Base-by-base conservation (phyloP, 2,888 invertebrate genomes). In the Anthophora plumipes region DNA sequence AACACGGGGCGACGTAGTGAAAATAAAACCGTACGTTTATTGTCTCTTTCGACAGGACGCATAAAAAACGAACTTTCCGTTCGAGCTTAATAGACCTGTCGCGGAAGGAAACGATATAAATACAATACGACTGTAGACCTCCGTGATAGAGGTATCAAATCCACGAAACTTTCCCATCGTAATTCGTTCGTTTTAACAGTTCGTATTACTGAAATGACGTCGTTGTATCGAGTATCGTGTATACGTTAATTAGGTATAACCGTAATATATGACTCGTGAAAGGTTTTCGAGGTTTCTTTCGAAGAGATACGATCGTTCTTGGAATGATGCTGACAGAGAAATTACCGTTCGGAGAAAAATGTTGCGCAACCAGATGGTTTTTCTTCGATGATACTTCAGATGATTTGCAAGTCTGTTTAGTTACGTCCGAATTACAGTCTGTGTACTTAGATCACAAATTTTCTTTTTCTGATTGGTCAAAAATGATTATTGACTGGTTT, bases 21-120 rank as follows among this genome's bases (percentile, higher is more conserved):
- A n/a, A n/a, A 85, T 75, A 80, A 85, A 72, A 67, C 48, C 59
- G 22, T 50, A n/a, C n/a, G 69, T 77, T 80, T 77, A 74, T 37
- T 67, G 52, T 50, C 31, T n/a, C 52, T 57, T 41, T 31, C 25
- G 20, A 17, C 41, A 9, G 46, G 25, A 14, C 54, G 64, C 59
- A 72, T 67, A 74, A 85, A 59, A 77, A 74, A 57, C 59, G 25
- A 17, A 31, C 37, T 70, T 71, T 41, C 46, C 67, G 50, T 54
- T 57, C 50, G 54, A 63, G 37, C 57, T 74, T 64, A 54, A 77
- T 79, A 77, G 77, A 86, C 84, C 76, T 74, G 46, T 64, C 73
- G 22, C 11, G 17, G 20, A 17, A 54, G 31, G 48, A 43, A 71
- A 76, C 70, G 67, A 57, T 52, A 46, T 68, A 73, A 75, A 63